Evolutionary conservation across 2,113 vertebrate genomes (phyloP), one percentile per base, ranked within the genome.

Genomic region (Muscicapa adusta): DNA sequence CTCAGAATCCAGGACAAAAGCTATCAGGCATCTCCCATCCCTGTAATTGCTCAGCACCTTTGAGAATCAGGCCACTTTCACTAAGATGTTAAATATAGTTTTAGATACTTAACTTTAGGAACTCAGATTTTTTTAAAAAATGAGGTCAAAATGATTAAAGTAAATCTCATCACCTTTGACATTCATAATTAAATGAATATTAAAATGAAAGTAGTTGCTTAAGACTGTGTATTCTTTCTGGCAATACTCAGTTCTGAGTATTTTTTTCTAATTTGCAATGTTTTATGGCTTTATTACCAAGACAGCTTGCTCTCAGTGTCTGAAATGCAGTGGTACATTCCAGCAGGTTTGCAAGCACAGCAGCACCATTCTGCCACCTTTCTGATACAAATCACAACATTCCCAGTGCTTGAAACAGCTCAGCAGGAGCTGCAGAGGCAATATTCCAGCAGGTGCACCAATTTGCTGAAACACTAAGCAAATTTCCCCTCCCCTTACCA

Each of bases 321-420:
- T 83, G 72, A 47, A 76, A 51, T 2, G 10, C 25, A 75, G 67
- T 74, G 85, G 79, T 91, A 86, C 40, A 34, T 91, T 93, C 88
- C 91, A 86, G 67, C 67, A 85, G 67, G 71, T 85, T 66, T 83
- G 67, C 23, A 54, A 65, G 75, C 60, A 88, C 38, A 90, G 85
- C 83, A 92, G 60, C 47, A 73, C 72, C 76, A 56, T 86, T 94
- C 88, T 90, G 68, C 82, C 85, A 92, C 92, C 91, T 88, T 88
- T n/a, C 85, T 90, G 82, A 73, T 43, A 88, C 8, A 86, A 66
- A 86, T 16, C 24, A 62, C 71, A 94, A 31, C 60, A n/a, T 67
- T 73, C 53, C 1, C 6, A 94, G 75, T 2, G 42, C 63, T 38
- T 23, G n/a, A 77, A 86, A 47, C 24, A 28, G 56, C 94, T 90